Conservation (phyloP, 2,888 invertebrate genomes). For the Agrochola lota region DNA sequence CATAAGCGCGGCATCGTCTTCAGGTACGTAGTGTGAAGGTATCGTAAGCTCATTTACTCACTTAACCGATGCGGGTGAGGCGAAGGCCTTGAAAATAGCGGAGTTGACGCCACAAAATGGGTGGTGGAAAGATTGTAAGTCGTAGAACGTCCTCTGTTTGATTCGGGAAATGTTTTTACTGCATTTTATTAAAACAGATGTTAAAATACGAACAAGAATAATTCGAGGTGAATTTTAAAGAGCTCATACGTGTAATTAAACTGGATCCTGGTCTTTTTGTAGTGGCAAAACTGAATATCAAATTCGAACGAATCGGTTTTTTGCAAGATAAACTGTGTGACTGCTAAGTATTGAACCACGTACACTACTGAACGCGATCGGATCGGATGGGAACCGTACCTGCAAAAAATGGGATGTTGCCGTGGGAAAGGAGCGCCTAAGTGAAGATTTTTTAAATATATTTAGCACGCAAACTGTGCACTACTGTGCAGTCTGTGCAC, state of each 20-base stretch:
- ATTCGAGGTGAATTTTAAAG: neutral
- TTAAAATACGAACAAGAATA: neutral
- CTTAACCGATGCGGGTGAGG: slow-evolving; percentile 29
- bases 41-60: slow-evolving; percentile 42
- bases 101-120: neutral
- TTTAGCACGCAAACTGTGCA: neutral
- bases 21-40: slow-evolving; percentile 21
- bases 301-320: no score
- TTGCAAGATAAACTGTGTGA: no score
- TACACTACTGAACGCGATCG: no score
- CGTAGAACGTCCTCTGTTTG: neutral
- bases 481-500: no score
- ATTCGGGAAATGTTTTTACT: neutral
- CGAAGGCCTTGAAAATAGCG: slow-evolving; percentile 23
- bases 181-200: neutral
- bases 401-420: no score
- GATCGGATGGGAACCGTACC: no score
- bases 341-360: no score
- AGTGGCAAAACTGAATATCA: no score
- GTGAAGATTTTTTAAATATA: neutral
- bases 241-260: neutral
- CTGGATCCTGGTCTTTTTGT: no score
- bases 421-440: no score
- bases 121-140: no score
- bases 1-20: neutral